Percentiles rank a stretch among this genome's conserved stretches.
Evolutionary conservation across 30 jellyfish, hydroid and myxozoan species (phyloP).

Genomic region (Rhopilema esculentum): DNA sequence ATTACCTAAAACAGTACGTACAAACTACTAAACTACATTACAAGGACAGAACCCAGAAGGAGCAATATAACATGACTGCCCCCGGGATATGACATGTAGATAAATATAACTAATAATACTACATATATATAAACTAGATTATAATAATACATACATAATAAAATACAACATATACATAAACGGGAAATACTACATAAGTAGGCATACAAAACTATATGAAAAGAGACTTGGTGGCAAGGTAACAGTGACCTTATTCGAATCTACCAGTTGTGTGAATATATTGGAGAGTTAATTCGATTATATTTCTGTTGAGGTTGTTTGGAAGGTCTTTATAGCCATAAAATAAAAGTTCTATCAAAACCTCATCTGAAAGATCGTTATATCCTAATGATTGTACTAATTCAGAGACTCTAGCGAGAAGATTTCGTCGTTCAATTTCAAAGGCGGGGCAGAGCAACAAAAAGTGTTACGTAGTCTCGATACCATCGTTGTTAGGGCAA

Average conservation of each 20-base stretch:
- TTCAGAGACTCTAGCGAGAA: conserved; percentile 37
- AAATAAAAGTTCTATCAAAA: conserved; percentile 15
- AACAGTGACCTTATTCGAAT: conserved; percentile 2
- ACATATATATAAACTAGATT: background rate
- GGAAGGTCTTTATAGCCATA: conserved; percentile 42
- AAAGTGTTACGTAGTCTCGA: conserved; percentile 39
- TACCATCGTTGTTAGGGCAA: conserved; percentile 51
- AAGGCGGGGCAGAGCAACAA: conserved; percentile 53
- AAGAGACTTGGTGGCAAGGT: conserved; percentile 11
- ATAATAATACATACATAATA: background rate
- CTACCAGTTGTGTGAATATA: conserved; percentile 30
- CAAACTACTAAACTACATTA: background rate
- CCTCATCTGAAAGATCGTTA: conserved; percentile 32
- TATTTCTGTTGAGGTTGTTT: conserved; percentile 17
- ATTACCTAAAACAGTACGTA: background rate
- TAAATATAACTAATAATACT: background rate
- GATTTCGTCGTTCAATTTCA: conserved; percentile 30
- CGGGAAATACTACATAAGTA: background rate
- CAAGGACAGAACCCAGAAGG: background rate
- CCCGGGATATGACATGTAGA: background rate
- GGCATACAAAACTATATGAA: background rate
- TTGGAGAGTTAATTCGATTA: conserved; percentile 24
- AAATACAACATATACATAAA: background rate
- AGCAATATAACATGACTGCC: background rate
- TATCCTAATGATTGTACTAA: conserved; percentile 42